phyloP scores from a whole-genome alignment of 2,888 invertebrate genomes.

The Tinea semifulvella region DNA sequence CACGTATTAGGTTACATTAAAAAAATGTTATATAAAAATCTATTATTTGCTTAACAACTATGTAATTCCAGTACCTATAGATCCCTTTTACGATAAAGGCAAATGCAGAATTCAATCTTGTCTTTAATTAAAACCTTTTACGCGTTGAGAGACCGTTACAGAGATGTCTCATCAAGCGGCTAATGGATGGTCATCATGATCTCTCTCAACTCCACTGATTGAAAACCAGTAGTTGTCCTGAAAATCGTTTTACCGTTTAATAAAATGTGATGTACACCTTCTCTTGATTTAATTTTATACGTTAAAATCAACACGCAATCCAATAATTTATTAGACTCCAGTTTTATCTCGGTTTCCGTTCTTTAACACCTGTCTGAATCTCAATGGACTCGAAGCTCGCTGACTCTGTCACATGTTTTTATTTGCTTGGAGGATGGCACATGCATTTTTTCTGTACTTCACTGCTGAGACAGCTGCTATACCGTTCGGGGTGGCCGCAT shows the following conservation, averaged over 20 bases:
- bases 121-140: slow-evolving; percentile 14
- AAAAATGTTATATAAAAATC: neutral
- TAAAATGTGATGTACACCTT: neutral
- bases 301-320: neutral
- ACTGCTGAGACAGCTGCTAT: slow-evolving; percentile 11
- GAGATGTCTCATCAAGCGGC: slow-evolving; percentile 11
- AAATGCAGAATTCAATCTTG: slow-evolving; percentile 13
- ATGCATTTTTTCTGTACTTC: slow-evolving; percentile 6
- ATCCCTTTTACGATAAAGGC: slow-evolving; percentile 7
- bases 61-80: slow-evolving; percentile 1
- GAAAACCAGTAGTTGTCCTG: slow-evolving; percentile 13
- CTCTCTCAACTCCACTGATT: slow-evolving; percentile 1
- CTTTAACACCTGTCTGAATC: neutral
- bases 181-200: slow-evolving; percentile 13
- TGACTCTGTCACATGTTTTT: slow-evolving; percentile 12
- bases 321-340: neutral
- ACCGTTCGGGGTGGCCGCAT: slow-evolving; percentile 12
- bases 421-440: neutral
- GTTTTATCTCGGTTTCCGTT: slow-evolving; percentile 2
- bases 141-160: slow-evolving; percentile 12
- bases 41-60: neutral
- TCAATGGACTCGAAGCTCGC: neutral
- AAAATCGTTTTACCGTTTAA: neutral
- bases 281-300: neutral
- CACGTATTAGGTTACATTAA: too few species aligned